Base-by-base conservation (phyloP, 2,113 vertebrate genomes). In the Colaptes auratus region DNA sequence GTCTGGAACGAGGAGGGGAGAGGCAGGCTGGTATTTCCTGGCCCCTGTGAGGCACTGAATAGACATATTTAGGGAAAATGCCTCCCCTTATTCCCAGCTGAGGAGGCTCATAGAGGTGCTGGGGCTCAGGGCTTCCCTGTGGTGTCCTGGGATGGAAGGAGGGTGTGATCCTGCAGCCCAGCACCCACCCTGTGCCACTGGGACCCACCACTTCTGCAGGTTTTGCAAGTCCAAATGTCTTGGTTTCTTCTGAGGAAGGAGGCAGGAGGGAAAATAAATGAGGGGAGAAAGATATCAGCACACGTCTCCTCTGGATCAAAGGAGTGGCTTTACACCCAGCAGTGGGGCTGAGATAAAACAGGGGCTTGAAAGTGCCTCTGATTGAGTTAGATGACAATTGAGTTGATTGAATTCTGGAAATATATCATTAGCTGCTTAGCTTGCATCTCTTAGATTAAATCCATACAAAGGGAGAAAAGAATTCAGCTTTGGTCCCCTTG, bases 371-470 rank as follows among this genome's bases (percentile, higher is more conserved):
- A 95, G 90, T 24, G 36, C 78, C 84, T 86, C 79, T 96, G 94
- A 95, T 94, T 91, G 94, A 91, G 79, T 95, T 89, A 94, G 60
- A 82, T 1, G 2, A 77, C 90, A 82, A 91, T 63, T 60, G 74
- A 75, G 48, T 87, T 96, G 95, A 97, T 95, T 95, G 81, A 87
- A 89, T 94, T 83, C 78, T 96, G 78, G 55, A 94, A 90, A 95
- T 86, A 86, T 86, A 42, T 67, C 92, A 79, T 92, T 88, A 86
- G 75, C 77, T 83, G 69, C 42, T 91, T 53, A 25, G 90, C 67
- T 93, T 86, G 76, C 93, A 95, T 96, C 91, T 96, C 91, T 87
- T 85, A 94, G 92, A 96, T 94, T 77, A 72, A 90, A 73, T 23
- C 25, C 91, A 78, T 48, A 94, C 95, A 94, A 95, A 95, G 33